Conservation (phyloP, 2,888 invertebrate species). For the Unio delphinus region DNA sequence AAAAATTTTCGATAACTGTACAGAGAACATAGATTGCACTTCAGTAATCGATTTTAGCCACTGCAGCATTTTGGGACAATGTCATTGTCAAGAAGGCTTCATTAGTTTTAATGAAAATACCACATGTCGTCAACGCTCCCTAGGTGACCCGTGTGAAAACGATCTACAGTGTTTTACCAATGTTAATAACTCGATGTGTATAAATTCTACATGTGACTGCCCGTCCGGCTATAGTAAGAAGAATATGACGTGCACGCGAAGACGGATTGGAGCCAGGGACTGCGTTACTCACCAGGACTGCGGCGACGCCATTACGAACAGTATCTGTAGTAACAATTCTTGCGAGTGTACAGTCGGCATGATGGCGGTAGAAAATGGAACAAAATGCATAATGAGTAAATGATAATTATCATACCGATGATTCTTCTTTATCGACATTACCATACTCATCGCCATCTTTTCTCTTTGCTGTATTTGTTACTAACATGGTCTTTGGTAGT, state of each 20-base stretch:
- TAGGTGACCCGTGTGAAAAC: conserved; percentile 21
- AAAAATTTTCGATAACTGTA: conserved; percentile 17
- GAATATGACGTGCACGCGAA: conserved; percentile 6
- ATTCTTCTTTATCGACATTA: no score
- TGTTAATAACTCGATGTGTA: conserved; percentile 34
- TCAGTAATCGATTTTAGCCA: conserved; percentile 28
- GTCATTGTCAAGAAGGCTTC: conserved; percentile 28
- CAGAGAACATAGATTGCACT: conserved; percentile 23
- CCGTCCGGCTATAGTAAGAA: conserved; percentile 9
- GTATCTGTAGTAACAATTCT: conserved; percentile 25
- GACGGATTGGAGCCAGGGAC: conserved; percentile 36
- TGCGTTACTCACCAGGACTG: conserved; percentile 39
- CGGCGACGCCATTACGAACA: conserved; percentile 26
- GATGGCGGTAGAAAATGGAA: conserved; percentile 13
- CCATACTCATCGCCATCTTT: no score
- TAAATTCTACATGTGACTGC: conserved; percentile 17
- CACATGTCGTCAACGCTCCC: conserved; percentile 18
- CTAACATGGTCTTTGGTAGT: no score
- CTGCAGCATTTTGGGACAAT: conserved; percentile 18
- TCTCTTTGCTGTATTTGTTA: no score
- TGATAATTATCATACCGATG: conserved; percentile 1
- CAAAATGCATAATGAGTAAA: conserved; percentile 34
- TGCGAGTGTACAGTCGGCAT: conserved; percentile 31
- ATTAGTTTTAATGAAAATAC: conserved; percentile 17
- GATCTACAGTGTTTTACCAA: conserved; percentile 13